Evolutionary conservation across 2,797 vertebrate species (phyloP).

Genomic region (Lutjanus campechanus): DNA sequence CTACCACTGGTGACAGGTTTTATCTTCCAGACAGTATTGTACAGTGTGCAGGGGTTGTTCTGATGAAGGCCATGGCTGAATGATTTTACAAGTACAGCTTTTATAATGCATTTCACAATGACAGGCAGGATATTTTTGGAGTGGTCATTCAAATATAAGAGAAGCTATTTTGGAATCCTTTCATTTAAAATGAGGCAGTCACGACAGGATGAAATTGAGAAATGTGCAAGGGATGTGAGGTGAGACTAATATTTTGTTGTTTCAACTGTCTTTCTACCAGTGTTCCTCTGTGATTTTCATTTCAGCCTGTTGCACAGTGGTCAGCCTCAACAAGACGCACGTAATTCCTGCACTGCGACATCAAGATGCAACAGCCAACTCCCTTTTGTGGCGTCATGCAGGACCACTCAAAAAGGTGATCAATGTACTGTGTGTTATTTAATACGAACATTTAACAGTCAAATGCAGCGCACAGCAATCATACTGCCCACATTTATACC

Average conservation of each 20-base stretch:
- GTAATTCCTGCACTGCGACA: constrained; percentile 77
- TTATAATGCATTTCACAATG: neutral
- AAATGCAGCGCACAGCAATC: neutral
- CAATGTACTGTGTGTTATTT: neutral
- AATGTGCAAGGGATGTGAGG: neutral
- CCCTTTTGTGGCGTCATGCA: constrained; percentile 54
- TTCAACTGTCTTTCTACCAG: neutral
- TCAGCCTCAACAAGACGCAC: constrained; percentile 28
- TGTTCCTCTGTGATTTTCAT: neutral
- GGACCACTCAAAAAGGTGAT: constrained; percentile 11
- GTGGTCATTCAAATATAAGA: too few relatives aligned
- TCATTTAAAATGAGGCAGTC: neutral
- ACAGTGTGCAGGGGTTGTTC: neutral
- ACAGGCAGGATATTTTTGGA: neutral
- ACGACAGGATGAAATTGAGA: neutral
- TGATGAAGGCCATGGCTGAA: neutral
- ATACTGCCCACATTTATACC: neutral
- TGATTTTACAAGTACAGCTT: neutral
- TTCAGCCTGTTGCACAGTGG: constrained; percentile 60
- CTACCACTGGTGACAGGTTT: neutral
- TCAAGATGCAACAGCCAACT: constrained; percentile 45
- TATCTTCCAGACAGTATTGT: neutral
- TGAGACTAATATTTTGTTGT: neutral
- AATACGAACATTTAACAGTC: neutral
- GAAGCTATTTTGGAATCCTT: neutral